Evolutionary conservation across 2,797 vertebrate genomes (phyloP).

Genomic region (Enteromius unitaeniatus): DNA sequence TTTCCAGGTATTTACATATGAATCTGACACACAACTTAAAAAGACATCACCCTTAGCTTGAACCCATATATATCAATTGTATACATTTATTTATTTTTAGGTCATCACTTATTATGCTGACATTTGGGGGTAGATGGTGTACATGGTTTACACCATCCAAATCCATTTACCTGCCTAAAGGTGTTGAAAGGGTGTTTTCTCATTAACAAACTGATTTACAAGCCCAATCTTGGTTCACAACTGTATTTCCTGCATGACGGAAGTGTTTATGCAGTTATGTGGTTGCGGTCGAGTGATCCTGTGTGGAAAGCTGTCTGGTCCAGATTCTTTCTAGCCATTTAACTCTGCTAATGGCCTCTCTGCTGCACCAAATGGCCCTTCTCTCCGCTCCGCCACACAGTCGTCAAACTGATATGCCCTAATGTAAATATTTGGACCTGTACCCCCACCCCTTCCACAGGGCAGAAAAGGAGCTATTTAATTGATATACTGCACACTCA

Average conservation of each 20-base stretch:
- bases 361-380: slow-evolving; percentile 64
- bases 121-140: background rate
- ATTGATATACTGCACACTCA: slow-evolving; percentile 62
- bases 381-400: slow-evolving; percentile 69
- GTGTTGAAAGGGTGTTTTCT: slow-evolving; percentile 21
- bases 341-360: slow-evolving; percentile 74
- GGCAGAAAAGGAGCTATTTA: slow-evolving; percentile 63
- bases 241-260: slow-evolving; percentile 41
- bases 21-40: too few species aligned
- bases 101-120: background rate
- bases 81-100: background rate
- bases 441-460: slow-evolving; percentile 55
- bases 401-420: slow-evolving; percentile 69
- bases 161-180: slow-evolving; percentile 5
- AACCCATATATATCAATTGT: too few species aligned
- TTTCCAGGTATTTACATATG: too few species aligned
- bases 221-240: slow-evolving; percentile 35
- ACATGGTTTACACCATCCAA: background rate
- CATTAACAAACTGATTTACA: slow-evolving; percentile 20
- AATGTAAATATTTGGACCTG: slow-evolving; percentile 76
- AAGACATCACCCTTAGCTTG: too few species aligned
- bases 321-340: slow-evolving; percentile 76
- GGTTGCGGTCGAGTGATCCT: slow-evolving; percentile 59
- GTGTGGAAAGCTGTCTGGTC: slow-evolving; percentile 69
- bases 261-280: slow-evolving; percentile 36